Conservation (phyloP, 2,888 invertebrate genomes). For the Penaeus monodon region DNA sequence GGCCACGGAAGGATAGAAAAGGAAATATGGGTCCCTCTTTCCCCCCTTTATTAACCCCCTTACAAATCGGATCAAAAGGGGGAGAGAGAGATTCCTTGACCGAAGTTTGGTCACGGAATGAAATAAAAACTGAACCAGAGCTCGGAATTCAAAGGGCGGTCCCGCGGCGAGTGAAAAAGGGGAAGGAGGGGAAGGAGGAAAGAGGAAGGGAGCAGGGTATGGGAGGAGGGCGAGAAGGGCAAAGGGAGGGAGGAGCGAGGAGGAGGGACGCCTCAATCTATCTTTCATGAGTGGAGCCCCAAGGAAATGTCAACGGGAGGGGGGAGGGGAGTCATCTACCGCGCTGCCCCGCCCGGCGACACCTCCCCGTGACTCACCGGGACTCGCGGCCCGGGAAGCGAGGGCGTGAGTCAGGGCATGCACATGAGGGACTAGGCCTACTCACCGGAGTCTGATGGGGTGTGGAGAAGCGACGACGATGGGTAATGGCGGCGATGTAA, state of each 20-base stretch:
- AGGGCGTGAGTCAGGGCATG: neutral
- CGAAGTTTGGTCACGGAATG: neutral
- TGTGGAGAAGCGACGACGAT: constrained; percentile 23
- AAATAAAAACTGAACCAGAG: neutral
- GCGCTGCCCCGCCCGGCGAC: neutral
- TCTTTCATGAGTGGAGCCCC: too few relatives aligned
- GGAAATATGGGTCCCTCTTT: too few relatives aligned
- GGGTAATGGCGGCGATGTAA: neutral
- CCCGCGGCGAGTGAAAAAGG: neutral
- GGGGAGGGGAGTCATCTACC: too few relatives aligned
- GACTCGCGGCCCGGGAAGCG: neutral
- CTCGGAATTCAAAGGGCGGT: neutral
- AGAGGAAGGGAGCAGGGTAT: neutral
- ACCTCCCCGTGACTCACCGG: neutral
- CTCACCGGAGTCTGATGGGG: constrained; percentile 53
- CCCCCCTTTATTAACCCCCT: too few relatives aligned
- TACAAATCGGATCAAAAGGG: too few relatives aligned
- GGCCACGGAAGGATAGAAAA: too few relatives aligned
- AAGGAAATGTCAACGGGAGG: too few relatives aligned
- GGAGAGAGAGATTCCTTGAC: too few relatives aligned
- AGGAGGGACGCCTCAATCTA: too few relatives aligned
- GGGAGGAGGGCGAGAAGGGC: neutral
- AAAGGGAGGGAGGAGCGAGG: too few relatives aligned
- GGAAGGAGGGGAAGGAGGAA: neutral
- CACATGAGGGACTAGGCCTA: neutral